Evolutionary conservation across 2,113 vertebrate genomes (phyloP), one percentile per base, ranked within the genome.

Genomic region (Polypterus senegalus): DNA sequence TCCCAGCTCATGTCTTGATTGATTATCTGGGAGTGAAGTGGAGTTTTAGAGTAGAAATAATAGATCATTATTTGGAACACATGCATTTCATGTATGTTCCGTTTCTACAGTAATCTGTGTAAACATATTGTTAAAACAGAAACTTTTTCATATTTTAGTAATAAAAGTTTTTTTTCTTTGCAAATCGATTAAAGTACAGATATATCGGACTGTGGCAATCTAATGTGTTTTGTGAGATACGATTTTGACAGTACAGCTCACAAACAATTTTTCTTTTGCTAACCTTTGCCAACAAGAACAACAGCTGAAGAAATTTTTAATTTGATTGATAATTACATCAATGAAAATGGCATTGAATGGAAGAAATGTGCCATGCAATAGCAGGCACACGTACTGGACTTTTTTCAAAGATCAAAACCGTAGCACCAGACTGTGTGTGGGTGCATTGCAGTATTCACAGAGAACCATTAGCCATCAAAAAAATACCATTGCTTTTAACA

Each of bases 241-340:
- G 65, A 69, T 49, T 78, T 70, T 70, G 72, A 69, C 27, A 73
- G 67, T 45, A 71, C 73, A 57, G 69, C 73, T 62, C 65, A 72
- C 43, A 70, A 77, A 67, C 65, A 75, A 48, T 60, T 78, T 59
- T 75, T 72, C 5, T 68, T 78, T 59, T 71, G 69, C 74, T 67
- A 68, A 57, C 68, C 72, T 67, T 67, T 77, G 64, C 71, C 75
- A 10, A 77, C 71, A 69, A 68, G 69, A 64, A 65, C 71, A 65
- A 73, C 71, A 67, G 71, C 69, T 63, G 59, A 74, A 63, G 70
- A 77, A 62, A 76, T 76, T 60, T 71, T 78, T 59, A 71, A 69
- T 53, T 74, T 66, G 54, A 72, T 74, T 51, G 70, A 78, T 57
- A 66, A 56, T 65, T 78, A 77, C 72, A 73, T 77, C 71, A 70